Conservation (phyloP, 2,113 vertebrate genomes). For the Dinomys branickii region DNA sequence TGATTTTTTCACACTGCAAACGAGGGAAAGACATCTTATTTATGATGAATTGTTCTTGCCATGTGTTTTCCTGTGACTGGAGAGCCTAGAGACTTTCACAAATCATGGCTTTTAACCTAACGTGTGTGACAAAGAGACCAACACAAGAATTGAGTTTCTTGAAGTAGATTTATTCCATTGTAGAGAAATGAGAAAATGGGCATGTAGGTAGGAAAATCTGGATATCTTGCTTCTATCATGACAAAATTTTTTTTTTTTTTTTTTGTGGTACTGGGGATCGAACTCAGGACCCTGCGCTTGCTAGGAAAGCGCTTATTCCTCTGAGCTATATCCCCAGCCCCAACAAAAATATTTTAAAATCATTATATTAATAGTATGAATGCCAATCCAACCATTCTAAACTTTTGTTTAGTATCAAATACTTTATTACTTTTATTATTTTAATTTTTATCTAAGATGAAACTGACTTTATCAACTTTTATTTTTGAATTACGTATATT, state of each 20-base stretch:
- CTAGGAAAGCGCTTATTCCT: too few species aligned
- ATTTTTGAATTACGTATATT: constrained; percentile 12
- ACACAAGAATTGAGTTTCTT: constrained; percentile 12
- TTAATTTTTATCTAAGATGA: not conserved
- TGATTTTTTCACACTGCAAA: constrained; percentile 64
- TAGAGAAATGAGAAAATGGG: not conserved
- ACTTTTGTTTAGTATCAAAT: not conserved
- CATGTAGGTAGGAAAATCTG: not conserved
- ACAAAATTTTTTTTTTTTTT: too few species aligned
- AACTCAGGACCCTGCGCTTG: too few species aligned
- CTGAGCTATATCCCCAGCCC: too few species aligned
- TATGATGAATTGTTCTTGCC: constrained; percentile 20
- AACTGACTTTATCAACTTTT: not conserved
- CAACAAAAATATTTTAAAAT: constrained; percentile 53
- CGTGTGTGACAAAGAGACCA: not conserved
- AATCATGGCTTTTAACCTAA: not conserved
- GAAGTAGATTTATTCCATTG: not conserved
- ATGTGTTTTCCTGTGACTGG: not conserved
- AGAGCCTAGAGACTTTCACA: not conserved
- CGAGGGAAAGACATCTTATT: not conserved
- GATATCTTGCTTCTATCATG: not conserved
- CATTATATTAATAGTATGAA: not conserved
- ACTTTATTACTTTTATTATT: constrained; percentile 15
- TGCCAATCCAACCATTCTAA: not conserved
- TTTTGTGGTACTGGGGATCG: too few species aligned